Conservation (phyloP, 2,888 invertebrate genomes). For the Himalopsyche japonica region DNA sequence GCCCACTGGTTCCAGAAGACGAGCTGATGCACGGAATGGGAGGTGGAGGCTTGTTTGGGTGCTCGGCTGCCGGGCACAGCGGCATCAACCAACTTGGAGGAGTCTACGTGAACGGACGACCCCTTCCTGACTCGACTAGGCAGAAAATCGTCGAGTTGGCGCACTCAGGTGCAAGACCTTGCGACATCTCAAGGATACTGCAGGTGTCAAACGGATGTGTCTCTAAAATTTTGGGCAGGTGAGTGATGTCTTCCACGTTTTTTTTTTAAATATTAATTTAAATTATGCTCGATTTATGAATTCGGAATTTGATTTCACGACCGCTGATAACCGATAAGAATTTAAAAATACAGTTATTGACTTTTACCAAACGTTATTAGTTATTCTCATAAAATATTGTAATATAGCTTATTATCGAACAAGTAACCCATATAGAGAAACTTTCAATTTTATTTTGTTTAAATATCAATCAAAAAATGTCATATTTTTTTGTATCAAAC, state of each 20-base stretch:
- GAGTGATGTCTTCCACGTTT: constrained; percentile 47
- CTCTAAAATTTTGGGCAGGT: constrained; percentile 98
- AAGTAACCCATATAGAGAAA: too few species aligned
- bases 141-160: constrained; percentile 97
- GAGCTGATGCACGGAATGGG: constrained; percentile 73
- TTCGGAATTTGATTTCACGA: too few species aligned
- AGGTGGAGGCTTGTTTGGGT: constrained; percentile 76
- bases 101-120: constrained; percentile 98
- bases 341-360: too few species aligned
- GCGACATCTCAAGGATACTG: constrained; percentile 97
- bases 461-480: too few species aligned
- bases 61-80: constrained; percentile 91
- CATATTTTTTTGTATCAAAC: too few species aligned
- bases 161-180: constrained; percentile 93
- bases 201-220: constrained; percentile 99
- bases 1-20: constrained; percentile 61
- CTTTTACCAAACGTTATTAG: too few species aligned
- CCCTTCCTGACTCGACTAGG: constrained; percentile 95
- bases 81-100: constrained; percentile 99
- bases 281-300: too few species aligned
- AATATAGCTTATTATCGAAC: too few species aligned
- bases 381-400: too few species aligned
- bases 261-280: too few species aligned
- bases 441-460: too few species aligned
- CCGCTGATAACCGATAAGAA: too few species aligned